These are phyloP conservation scores for Argopecten irradians DNA, from an alignment of 1,140 invertebrate genomes.

Conservation along the genomic window DNA sequence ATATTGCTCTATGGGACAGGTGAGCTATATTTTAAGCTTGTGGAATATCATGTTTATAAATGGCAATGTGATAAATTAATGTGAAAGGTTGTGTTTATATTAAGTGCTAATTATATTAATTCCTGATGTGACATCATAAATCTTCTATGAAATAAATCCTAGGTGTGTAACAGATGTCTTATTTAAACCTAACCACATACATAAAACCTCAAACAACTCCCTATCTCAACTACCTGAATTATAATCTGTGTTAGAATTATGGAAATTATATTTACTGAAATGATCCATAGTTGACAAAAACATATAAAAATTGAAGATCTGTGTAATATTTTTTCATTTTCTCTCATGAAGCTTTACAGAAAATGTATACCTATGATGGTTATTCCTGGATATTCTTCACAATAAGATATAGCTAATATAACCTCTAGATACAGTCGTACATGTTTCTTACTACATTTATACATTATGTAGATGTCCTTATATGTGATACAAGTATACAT, in stretches of 20 bases:
- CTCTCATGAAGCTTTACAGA: too few species aligned
- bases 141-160: too few species aligned
- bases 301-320: too few species aligned
- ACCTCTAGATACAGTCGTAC: too few species aligned
- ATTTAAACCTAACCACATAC: not conserved
- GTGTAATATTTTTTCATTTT: too few species aligned
- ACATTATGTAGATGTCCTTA: too few species aligned
- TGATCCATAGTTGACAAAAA: not conserved
- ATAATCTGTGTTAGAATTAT: not conserved
- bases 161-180: not conserved
- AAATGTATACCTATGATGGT: not conserved
- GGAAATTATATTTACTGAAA: not conserved
- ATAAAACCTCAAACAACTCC: not conserved
- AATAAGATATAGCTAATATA: too few species aligned
- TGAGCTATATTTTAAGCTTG: not conserved
- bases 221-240: not conserved
- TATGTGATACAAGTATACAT: not conserved
- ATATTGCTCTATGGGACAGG: too few species aligned
- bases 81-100: not conserved
- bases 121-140: too few species aligned
- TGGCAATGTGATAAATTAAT: not conserved
- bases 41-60: not conserved
- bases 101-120: not conserved
- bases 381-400: too few species aligned
- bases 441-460: too few species aligned